Percentiles rank a stretch among this genome's conserved stretches.
phyloP scores from a whole-genome alignment of 2,113 vertebrate species.

The Brienomyrus longianalis region DNA sequence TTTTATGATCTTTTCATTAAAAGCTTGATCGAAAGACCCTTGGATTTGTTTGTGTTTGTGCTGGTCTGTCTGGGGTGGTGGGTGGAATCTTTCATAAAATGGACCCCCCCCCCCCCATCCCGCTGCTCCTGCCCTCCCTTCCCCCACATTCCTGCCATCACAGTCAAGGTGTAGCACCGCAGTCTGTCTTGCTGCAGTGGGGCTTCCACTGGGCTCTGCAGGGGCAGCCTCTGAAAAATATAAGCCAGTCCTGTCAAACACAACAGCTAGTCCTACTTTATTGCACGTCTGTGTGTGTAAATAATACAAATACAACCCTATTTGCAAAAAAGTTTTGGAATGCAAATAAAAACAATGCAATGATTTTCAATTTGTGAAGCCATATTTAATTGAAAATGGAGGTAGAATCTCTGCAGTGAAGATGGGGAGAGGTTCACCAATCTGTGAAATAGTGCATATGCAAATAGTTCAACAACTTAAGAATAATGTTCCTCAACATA shows the following conservation, averaged over 20 bases:
- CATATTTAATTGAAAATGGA: background rate
- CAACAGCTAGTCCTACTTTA: background rate
- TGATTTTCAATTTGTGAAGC: background rate
- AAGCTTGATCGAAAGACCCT: constrained; percentile 88
- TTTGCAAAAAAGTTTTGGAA: background rate
- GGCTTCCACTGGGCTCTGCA: background rate
- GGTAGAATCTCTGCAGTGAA: no score
- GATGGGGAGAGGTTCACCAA: no score
- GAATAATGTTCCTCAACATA: background rate
- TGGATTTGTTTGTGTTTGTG: background rate
- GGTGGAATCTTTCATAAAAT: background rate
- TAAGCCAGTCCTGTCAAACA: background rate
- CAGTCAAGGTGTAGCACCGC: background rate
- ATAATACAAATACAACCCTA: background rate
- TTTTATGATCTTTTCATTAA: constrained; percentile 99
- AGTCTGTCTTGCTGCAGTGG: background rate
- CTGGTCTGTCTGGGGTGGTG: background rate
- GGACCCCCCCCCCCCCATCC: background rate
- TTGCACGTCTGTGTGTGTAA: background rate
- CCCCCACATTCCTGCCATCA: background rate
- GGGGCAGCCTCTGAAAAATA: background rate
- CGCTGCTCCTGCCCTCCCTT: background rate
- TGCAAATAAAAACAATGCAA: background rate
- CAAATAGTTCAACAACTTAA: background rate
- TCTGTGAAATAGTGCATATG: background rate